These are phyloP conservation scores for Limnodromus scolopaceus DNA, from an alignment of 2,797 vertebrate species.

Conservation along the genomic window DNA sequence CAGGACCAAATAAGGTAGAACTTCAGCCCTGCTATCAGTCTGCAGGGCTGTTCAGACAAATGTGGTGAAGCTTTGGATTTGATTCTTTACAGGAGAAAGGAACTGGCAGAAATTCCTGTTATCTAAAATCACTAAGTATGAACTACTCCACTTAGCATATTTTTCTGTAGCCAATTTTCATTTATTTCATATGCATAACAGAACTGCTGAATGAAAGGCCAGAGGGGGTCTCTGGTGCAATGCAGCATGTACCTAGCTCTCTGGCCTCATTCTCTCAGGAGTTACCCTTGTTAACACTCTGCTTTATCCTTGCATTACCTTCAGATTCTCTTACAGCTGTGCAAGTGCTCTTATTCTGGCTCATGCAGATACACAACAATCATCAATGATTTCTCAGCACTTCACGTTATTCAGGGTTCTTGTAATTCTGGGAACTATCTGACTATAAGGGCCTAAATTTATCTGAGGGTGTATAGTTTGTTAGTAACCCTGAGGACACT, in stretches of 20 bases:
- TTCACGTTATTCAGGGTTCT: neutral
- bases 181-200: neutral
- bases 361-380: neutral
- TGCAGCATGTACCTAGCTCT: neutral
- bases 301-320: constrained; percentile 1
- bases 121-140: neutral
- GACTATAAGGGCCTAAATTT: neutral
- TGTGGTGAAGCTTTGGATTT: neutral
- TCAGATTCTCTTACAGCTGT: constrained; percentile 23
- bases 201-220: neutral
- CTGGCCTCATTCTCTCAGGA: constrained; percentile 15
- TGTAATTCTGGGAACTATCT: neutral
- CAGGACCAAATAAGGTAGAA: neutral
- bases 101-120: neutral
- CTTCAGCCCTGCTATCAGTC: neutral
- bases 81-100: neutral
- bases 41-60: neutral
- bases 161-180: neutral
- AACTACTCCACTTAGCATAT: neutral
- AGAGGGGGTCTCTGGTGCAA: neutral
- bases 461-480: neutral
- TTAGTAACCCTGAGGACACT: neutral
- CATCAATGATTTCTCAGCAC: constrained; percentile 39
- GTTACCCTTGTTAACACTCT: neutral
- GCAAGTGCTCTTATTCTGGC: constrained; percentile 1